Conservation (phyloP, 1,140 invertebrate species). For the Panagrolaimus sp. region DNA sequence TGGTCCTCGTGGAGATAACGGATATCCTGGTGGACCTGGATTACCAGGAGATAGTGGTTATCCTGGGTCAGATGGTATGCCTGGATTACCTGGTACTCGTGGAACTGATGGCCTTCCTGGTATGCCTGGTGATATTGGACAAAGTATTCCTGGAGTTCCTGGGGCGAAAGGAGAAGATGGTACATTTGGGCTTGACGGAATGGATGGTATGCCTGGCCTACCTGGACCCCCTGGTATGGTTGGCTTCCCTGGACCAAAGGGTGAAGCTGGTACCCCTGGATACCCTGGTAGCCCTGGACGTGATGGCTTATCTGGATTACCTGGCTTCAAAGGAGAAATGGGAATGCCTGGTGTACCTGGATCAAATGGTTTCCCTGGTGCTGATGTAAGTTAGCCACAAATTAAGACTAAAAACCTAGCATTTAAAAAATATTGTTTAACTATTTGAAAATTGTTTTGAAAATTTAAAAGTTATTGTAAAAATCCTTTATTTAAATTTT, state of each 20-base stretch:
- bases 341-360: slow-evolving; percentile 18
- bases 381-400: neutral
- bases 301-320: slow-evolving; percentile 35
- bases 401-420: neutral
- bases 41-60: slow-evolving; percentile 24
- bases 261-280: slow-evolving; percentile 17
- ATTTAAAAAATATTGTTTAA: no score
- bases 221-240: slow-evolving; percentile 26
- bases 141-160: slow-evolving; percentile 25
- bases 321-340: slow-evolving; percentile 34
- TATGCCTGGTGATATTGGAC: slow-evolving; percentile 17
- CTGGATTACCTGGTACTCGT: slow-evolving; percentile 28
- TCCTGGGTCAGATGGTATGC: slow-evolving; percentile 28
- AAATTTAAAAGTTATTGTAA: no score
- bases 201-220: slow-evolving; percentile 27
- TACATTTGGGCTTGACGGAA: slow-evolving; percentile 33
- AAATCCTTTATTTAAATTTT: no score
- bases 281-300: slow-evolving; percentile 20
- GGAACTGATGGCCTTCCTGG: slow-evolving; percentile 33
- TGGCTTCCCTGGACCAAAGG: slow-evolving; percentile 24
- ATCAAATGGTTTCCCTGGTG: slow-evolving; percentile 40
- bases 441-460: no score
- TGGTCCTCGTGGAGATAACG: slow-evolving; percentile 31
- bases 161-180: slow-evolving; percentile 22
- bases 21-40: slow-evolving; percentile 23